Evolutionary conservation across 2,797 vertebrate genomes (phyloP), one percentile per base, ranked within the genome.

Genomic region (Hydrolagus colliei): DNA sequence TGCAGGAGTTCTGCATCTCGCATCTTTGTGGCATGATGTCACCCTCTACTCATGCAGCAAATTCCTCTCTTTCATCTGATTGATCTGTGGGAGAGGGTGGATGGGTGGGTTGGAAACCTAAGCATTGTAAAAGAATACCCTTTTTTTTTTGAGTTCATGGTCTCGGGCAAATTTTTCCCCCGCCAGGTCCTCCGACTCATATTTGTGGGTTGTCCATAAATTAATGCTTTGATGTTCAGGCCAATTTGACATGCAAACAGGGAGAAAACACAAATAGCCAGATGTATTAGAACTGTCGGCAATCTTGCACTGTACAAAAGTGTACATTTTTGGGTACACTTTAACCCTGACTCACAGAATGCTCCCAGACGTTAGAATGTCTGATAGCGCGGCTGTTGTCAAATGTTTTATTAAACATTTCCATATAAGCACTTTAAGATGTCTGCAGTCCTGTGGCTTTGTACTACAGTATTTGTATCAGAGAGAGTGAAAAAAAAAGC

Each of bases 401-500:
- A 84, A 84, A 84, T 18, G 4, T 14, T 84, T 84, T 84, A 84
- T 71, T 84, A 84, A 84, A 84, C 78, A 84, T 84, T 71, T 84
- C 79, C 79, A 84, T 84, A 84, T 84, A 84, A 84, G 65, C 78
- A 80, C 78, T 80, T 67, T 20, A 68, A 84, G 65, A 41, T 77
- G 75, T 61, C 52, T 77, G n/a, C 41, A 82, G 65, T 41, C 32
- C 63, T 7, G n/a, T 84, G 79, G 71, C 27, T 27, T 27, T 27
- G 32, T 35, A 18, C 4, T 84, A 27, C 27, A 27, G 27, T 68
- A 20, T n/a, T 84, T 71, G 65, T 20, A 41, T 27, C 27, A 27
- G 27, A 27, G 27, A 27, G 27, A 27, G 27, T 1, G 20, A 82
- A 68, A 52, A 52, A 3, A 52, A 84, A 14, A 35, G 78, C 14